phyloP scores from a whole-genome alignment of 2,113 vertebrate genomes.

The Actinemys pallida region DNA sequence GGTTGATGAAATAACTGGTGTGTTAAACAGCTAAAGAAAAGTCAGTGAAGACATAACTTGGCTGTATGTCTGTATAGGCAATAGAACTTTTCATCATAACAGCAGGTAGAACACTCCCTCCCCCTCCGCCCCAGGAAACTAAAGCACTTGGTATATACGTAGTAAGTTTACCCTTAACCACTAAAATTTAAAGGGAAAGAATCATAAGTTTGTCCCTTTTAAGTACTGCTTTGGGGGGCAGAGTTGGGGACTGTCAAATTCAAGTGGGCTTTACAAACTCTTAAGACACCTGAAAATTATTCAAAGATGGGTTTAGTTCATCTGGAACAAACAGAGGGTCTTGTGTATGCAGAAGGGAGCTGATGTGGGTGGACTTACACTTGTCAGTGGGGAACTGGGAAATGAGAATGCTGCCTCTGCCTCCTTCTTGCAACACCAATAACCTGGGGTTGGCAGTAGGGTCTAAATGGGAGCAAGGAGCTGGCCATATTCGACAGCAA shows the following conservation, averaged over 20 bases:
- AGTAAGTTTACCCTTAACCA: neutral
- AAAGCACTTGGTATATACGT: slow-evolving; percentile 40
- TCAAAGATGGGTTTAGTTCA: neutral
- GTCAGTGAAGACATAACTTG: slow-evolving; percentile 62
- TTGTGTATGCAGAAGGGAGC: neutral
- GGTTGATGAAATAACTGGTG: slow-evolving; percentile 55
- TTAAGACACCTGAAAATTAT: neutral
- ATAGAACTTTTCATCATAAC: slow-evolving; percentile 69
- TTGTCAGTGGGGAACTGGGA: neutral
- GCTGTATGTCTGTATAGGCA: slow-evolving; percentile 41
- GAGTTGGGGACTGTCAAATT: neutral
- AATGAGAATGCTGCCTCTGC: neutral
- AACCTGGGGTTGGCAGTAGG: neutral
- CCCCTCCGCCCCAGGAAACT: slow-evolving; percentile 40
- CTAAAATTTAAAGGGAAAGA: neutral
- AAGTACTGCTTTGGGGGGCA: neutral
- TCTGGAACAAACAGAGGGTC: neutral
- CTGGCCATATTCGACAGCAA: neutral
- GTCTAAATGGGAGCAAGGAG: neutral
- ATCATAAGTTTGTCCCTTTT: neutral
- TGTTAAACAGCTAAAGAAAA: slow-evolving; percentile 53
- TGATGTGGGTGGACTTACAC: neutral
- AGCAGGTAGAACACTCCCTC: slow-evolving; percentile 61
- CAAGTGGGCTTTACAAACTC: neutral
- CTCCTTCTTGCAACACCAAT: neutral